A percentile compares a stretch with the other conserved stretches of the same genome.
phyloP scores from a whole-genome alignment of 1,140 invertebrate species.

The Drosophila repletoides region DNA sequence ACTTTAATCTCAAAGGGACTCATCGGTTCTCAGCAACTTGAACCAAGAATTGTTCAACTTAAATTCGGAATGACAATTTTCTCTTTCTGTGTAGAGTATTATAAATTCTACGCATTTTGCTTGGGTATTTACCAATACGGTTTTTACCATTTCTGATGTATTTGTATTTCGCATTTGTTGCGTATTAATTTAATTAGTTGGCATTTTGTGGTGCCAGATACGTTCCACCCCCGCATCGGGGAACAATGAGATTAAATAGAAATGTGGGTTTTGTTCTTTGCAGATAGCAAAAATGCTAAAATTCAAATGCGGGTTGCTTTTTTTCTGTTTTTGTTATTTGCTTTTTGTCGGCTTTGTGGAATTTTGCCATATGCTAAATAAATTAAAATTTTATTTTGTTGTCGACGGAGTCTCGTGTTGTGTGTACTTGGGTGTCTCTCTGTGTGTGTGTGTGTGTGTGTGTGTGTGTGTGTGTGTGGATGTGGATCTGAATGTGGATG shows the following conservation, averaged over 20 bases:
- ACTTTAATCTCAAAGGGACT: too few relatives aligned
- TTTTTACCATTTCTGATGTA: conserved; percentile 15
- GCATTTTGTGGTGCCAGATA: conserved; percentile 52
- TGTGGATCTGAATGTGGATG: conserved; percentile 10
- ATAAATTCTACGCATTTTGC: not conserved
- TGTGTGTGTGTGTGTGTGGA: conserved; percentile 18
- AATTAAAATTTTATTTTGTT: conserved; percentile 65
- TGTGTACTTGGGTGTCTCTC: too few relatives aligned
- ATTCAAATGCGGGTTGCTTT: conserved; percentile 59
- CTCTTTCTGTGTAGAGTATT: too few relatives aligned
- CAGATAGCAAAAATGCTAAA: conserved; percentile 35
- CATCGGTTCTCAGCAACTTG: too few relatives aligned
- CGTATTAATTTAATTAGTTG: conserved; percentile 76
- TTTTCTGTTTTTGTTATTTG: conserved; percentile 36
- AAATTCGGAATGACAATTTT: too few relatives aligned
- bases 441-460: conserved; percentile 13
- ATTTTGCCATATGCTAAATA: conserved; percentile 70
- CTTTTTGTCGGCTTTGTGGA: conserved; percentile 48
- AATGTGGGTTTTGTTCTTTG: conserved; percentile 46
- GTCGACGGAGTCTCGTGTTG: conserved; percentile 20
- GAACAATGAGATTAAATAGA: conserved; percentile 51
- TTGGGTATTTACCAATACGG: not conserved
- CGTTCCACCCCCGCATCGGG: conserved; percentile 17
- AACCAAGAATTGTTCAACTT: too few relatives aligned
- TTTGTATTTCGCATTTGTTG: conserved; percentile 64